Conservation (phyloP, 2,888 invertebrate genomes). For the Coremacera marginata region DNA sequence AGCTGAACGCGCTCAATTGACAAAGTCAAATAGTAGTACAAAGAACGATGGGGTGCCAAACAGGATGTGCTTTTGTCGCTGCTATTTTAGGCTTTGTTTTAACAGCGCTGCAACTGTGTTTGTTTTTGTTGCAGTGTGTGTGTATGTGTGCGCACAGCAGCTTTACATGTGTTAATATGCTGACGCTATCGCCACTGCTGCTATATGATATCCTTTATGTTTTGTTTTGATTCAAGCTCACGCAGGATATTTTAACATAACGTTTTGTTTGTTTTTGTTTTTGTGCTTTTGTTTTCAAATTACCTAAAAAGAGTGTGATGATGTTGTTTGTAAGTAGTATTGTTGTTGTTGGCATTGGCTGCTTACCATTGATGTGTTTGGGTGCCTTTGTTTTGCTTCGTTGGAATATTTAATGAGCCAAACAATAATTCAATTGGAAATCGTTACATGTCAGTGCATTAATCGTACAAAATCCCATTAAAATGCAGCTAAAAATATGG, state of each 20-base stretch:
- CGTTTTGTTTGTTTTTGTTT: conserved; percentile 25
- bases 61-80: conserved; percentile 20
- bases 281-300: conserved; percentile 32
- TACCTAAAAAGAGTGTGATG: conserved; percentile 33
- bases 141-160: no score
- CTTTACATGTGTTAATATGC: no score
- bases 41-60: conserved; percentile 27
- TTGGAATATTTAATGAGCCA: conserved; percentile 30
- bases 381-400: neutral
- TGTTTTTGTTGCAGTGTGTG: neutral
- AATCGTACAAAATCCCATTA: conserved; percentile 70
- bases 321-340: conserved; percentile 36
- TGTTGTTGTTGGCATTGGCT: conserved; percentile 17
- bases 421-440: conserved; percentile 70
- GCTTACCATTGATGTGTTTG: conserved; percentile 25
- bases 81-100: neutral
- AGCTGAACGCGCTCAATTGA: conserved; percentile 65
- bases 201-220: conserved; percentile 22
- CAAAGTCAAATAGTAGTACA: conserved; percentile 58
- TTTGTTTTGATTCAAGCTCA: conserved; percentile 28
- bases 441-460: conserved; percentile 71
- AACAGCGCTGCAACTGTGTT: neutral
- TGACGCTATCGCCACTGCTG: neutral
- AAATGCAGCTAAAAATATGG: conserved; percentile 51
- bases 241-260: conserved; percentile 31